Evolutionary conservation across 2,113 vertebrate species (phyloP).

Genomic region (Lethenteron reissneri): DNA sequence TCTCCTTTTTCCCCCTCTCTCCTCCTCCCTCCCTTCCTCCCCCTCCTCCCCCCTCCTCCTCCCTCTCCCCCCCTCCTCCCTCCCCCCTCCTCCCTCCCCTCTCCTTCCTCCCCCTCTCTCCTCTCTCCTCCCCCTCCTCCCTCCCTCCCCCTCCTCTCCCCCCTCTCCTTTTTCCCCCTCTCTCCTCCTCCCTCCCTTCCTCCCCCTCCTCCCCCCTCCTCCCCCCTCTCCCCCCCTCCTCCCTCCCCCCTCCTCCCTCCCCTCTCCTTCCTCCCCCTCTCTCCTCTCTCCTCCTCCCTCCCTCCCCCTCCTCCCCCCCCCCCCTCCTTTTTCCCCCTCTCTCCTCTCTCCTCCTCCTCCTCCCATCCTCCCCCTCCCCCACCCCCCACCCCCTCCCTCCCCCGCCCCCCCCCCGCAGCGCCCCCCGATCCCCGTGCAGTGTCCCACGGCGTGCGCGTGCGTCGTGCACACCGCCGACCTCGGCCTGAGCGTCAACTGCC

Average conservation of each 20-base stretch:
- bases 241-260: slow-evolving; percentile 15
- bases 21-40: neutral
- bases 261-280: slow-evolving; percentile 7
- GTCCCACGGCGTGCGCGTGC: slow-evolving; percentile 64
- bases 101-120: neutral
- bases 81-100: neutral
- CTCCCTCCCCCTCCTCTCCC: neutral
- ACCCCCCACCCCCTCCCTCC: no score
- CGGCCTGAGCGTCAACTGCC: slow-evolving; percentile 79
- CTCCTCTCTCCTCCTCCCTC: slow-evolving; percentile 18
- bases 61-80: no score
- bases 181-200: slow-evolving; percentile 9
- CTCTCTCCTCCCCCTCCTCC: neutral
- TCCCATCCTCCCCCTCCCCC: slow-evolving; percentile 10
- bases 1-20: neutral
- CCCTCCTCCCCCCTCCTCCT: neutral
- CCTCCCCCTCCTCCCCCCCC: slow-evolving; percentile 80
- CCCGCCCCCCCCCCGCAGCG: no score
- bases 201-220: no score
- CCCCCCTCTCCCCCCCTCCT: slow-evolving; percentile 14
- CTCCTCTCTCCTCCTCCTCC: slow-evolving; percentile 66
- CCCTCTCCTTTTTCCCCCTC: slow-evolving; percentile 7
- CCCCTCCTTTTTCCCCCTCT: slow-evolving; percentile 64
- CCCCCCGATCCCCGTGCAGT: slow-evolving; percentile 28
- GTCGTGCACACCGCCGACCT: slow-evolving; percentile 77